These are phyloP conservation scores for Zeugodacus cucurbitae DNA, from an alignment of 1,140 invertebrate genomes.

Conservation along the genomic window DNA sequence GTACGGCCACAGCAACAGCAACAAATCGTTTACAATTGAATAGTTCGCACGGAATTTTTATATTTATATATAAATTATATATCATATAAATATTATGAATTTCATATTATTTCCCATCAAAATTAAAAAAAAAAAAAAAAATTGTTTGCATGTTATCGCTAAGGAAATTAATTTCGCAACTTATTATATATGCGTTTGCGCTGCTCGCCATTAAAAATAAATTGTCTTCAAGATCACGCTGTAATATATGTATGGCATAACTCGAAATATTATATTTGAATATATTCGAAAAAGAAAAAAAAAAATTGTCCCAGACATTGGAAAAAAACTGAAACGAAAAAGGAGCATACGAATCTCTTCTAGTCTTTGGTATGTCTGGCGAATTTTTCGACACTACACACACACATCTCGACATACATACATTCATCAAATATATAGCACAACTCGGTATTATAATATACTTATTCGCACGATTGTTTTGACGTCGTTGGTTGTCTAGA, in stretches of 20 bases:
- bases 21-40: too few relatives aligned
- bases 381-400: constrained; percentile 1
- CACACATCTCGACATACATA: neutral
- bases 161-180: neutral
- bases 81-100: too few relatives aligned
- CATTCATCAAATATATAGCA: neutral
- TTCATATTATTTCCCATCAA: too few relatives aligned
- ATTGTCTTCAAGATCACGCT: neutral
- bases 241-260: neutral
- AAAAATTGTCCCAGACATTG: constrained; percentile 27
- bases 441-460: neutral
- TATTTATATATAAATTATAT: too few relatives aligned
- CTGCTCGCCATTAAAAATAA: neutral
- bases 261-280: neutral
- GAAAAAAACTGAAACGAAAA: constrained; percentile 15
- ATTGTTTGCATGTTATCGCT: too few relatives aligned
- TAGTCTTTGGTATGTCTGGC: constrained; percentile 20
- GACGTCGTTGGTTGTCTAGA: constrained; percentile 24
- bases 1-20: too few relatives aligned
- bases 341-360: neutral
- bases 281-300: neutral
- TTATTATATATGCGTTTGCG: neutral
- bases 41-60: too few relatives aligned
- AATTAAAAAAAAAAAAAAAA: too few relatives aligned
- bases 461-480: constrained; percentile 25